phyloP scores from a whole-genome alignment of 2,797 vertebrate genomes.

The Enoplosus armatus region DNA sequence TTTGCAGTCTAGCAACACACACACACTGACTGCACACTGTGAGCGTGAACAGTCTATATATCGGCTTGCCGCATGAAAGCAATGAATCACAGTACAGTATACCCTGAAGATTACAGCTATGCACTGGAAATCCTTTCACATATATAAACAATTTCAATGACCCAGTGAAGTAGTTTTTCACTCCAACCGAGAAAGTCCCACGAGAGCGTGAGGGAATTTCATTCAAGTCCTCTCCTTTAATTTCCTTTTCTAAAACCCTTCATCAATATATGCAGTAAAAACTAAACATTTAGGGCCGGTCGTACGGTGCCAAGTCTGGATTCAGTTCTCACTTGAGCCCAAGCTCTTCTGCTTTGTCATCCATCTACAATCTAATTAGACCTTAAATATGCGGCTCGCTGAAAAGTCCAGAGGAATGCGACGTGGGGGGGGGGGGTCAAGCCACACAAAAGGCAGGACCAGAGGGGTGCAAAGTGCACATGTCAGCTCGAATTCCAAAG shows the following conservation, averaged over 20 bases:
- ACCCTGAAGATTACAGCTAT: conserved; percentile 53
- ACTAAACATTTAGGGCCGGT: conserved; percentile 23
- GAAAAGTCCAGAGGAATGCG: conserved; percentile 75
- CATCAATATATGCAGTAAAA: conserved; percentile 19
- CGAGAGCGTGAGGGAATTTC: conserved; percentile 9
- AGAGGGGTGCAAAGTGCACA: conserved; percentile 77
- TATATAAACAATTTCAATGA: conserved; percentile 55
- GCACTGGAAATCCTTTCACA: conserved; percentile 44
- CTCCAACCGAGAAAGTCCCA: conserved; percentile 33
- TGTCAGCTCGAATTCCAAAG: conserved; percentile 81
- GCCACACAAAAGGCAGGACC: conserved; percentile 69
- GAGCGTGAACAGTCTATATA: conserved; percentile 49
- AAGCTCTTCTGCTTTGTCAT: conserved; percentile 59
- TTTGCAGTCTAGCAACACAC: conserved; percentile 42
- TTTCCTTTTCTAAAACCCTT: conserved; percentile 15
- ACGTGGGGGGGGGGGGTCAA: conserved; percentile 11
- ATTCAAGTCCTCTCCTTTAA: conserved; percentile 21
- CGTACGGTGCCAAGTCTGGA: background rate
- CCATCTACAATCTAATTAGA: conserved; percentile 72
- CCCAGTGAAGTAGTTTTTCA: conserved; percentile 44
- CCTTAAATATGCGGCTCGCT: conserved; percentile 58
- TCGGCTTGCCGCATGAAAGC: conserved; percentile 42
- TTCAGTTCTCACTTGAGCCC: conserved; percentile 47
- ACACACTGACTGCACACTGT: conserved; percentile 11
- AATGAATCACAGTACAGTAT: conserved; percentile 62